Percentiles rank a stretch among this genome's conserved stretches.
phyloP scores from a whole-genome alignment of 1,140 invertebrate species.

The Macrosteles quadrilineatus region DNA sequence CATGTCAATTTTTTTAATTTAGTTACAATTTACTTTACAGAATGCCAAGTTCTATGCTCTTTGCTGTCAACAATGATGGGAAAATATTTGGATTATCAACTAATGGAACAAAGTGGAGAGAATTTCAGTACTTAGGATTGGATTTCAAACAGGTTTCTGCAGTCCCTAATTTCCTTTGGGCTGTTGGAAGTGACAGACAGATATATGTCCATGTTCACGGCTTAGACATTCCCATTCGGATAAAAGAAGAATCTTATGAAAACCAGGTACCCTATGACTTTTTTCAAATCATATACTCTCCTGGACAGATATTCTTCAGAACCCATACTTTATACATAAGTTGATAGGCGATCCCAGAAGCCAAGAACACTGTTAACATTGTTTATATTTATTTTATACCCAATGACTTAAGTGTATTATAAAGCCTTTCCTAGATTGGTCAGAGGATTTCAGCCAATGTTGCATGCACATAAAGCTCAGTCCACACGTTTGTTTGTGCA shows the following conservation, averaged over 20 bases:
- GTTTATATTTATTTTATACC: too few species aligned
- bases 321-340: too few species aligned
- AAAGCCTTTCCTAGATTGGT: too few species aligned
- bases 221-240: conserved; percentile 84
- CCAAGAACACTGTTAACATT: too few species aligned
- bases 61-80: conserved; percentile 85
- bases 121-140: conserved; percentile 79
- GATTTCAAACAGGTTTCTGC: conserved; percentile 87
- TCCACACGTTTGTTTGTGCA: too few species aligned
- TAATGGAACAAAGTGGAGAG: conserved; percentile 75
- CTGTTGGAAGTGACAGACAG: conserved; percentile 87
- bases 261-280: conserved; percentile 76
- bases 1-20: too few species aligned
- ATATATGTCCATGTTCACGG: conserved; percentile 88
- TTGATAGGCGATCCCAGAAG: too few species aligned
- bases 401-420: too few species aligned
- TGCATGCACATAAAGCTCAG: too few species aligned
- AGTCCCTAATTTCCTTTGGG: conserved; percentile 83
- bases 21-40: background rate
- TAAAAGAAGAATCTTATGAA: conserved; percentile 88
- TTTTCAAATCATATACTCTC: too few species aligned
- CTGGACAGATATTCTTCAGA: too few species aligned
- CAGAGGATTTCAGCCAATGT: too few species aligned
- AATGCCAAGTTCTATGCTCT: conserved; percentile 69
- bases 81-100: conserved; percentile 80